These are phyloP conservation scores for Lampris incognitus DNA, from an alignment of 2,113 vertebrate species.

Conservation along the genomic window DNA sequence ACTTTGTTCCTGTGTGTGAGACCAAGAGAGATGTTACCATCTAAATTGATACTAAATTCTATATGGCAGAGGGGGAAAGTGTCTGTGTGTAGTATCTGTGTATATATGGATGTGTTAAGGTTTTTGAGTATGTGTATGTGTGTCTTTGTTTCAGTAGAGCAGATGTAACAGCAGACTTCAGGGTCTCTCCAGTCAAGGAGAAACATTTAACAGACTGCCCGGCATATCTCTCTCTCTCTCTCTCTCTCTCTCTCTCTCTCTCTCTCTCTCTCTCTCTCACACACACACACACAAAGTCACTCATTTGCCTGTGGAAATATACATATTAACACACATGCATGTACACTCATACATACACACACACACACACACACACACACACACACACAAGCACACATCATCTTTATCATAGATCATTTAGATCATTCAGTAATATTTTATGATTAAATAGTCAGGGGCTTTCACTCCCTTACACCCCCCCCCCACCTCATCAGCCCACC, in stretches of 20 bases:
- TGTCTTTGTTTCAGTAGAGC: conserved; percentile 34
- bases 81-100: neutral
- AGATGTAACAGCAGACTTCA: conserved; percentile 56
- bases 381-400: neutral
- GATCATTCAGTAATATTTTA: conserved; percentile 10
- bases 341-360: neutral
- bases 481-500: neutral
- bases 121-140: neutral
- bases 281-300: conserved; percentile 1
- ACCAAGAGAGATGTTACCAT: neutral
- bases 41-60: conserved; percentile 28
- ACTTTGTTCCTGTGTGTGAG: neutral
- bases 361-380: neutral
- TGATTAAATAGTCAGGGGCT: conserved; percentile 19
- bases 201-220: conserved; percentile 66
- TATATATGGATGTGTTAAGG: neutral
- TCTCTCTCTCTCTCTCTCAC: conserved; percentile 7
- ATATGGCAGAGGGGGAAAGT: neutral
- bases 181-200: conserved; percentile 66
- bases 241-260: conserved; percentile 7
- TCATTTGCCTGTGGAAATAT: neutral
- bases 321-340: neutral
- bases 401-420: conserved; percentile 3
- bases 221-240: conserved; percentile 7
- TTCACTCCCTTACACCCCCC: neutral